These are phyloP conservation scores for Standfussiana lucernea DNA, from an alignment of 2,888 invertebrate genomes.

Conservation along the genomic window DNA sequence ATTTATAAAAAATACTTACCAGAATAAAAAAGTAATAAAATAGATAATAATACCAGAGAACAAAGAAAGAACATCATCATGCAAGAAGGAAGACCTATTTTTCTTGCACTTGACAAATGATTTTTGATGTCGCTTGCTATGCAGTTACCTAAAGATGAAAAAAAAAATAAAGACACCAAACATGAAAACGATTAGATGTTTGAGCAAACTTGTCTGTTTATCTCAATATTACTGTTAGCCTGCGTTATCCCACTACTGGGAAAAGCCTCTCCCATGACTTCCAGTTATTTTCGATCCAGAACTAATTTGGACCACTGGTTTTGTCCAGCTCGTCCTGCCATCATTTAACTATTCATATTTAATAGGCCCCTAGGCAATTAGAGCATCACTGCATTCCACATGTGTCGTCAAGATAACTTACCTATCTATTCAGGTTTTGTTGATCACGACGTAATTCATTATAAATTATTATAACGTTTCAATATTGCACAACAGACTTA, in stretches of 20 bases:
- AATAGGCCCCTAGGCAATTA: background rate
- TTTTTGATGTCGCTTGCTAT: background rate
- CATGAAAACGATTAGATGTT: background rate
- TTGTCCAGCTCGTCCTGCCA: background rate
- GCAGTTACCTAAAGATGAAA: background rate
- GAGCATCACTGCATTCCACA: background rate
- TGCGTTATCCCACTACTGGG: background rate
- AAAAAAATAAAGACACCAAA: background rate
- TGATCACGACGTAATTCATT: conserved; percentile 3
- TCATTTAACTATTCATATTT: background rate
- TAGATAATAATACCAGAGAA: background rate
- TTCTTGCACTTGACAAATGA: background rate
- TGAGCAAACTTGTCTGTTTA: background rate
- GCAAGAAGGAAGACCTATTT: background rate
- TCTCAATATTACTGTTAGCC: background rate
- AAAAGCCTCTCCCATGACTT: background rate
- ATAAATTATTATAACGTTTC: conserved; percentile 3
- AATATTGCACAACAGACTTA: conserved; percentile 32
- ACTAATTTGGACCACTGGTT: background rate
- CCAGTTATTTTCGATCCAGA: background rate
- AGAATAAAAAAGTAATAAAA: too few relatives aligned
- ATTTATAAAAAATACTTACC: background rate
- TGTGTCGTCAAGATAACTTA: background rate
- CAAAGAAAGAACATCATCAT: too few relatives aligned
- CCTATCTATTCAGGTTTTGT: conserved; percentile 6